Conservation (phyloP, 1,140 invertebrate species). For the Magallana ariakensis region DNA sequence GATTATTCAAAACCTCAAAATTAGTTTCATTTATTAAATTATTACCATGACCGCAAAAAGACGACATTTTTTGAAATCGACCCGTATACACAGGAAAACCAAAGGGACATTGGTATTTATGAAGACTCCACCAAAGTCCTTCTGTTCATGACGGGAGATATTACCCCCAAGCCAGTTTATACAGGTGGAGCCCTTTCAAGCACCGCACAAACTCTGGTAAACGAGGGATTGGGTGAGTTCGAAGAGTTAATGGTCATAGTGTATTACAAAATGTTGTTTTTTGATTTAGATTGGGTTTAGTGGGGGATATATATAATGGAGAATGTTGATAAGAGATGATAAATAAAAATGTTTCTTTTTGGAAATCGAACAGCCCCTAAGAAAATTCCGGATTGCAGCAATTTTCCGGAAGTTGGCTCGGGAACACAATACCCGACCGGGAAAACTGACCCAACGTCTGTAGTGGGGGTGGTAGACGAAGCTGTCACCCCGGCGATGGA, state of each 20-base stretch:
- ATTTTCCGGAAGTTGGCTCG: slow-evolving; percentile 38
- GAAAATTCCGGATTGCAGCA: slow-evolving; percentile 52
- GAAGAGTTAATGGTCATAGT: neutral
- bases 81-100: slow-evolving; percentile 49
- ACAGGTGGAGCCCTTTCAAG: neutral
- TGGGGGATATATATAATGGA: too few relatives aligned
- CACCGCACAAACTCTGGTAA: slow-evolving; percentile 41
- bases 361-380: slow-evolving; percentile 43
- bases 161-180: slow-evolving; percentile 31
- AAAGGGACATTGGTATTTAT: slow-evolving; percentile 60
- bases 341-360: neutral
- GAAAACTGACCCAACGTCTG: slow-evolving; percentile 34
- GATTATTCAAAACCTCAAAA: too few relatives aligned
- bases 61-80: too few relatives aligned
- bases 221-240: slow-evolving; percentile 58
- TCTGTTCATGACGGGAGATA: slow-evolving; percentile 60
- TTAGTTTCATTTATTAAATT: too few relatives aligned
- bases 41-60: too few relatives aligned
- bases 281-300: too few relatives aligned
- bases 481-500: slow-evolving; percentile 53
- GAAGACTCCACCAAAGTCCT: slow-evolving; percentile 47
- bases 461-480: slow-evolving; percentile 56
- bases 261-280: neutral
- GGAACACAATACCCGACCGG: slow-evolving; percentile 52
- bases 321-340: too few relatives aligned